phyloP scores from a whole-genome alignment of 2,888 invertebrate species.

The Halictus ligatus region DNA sequence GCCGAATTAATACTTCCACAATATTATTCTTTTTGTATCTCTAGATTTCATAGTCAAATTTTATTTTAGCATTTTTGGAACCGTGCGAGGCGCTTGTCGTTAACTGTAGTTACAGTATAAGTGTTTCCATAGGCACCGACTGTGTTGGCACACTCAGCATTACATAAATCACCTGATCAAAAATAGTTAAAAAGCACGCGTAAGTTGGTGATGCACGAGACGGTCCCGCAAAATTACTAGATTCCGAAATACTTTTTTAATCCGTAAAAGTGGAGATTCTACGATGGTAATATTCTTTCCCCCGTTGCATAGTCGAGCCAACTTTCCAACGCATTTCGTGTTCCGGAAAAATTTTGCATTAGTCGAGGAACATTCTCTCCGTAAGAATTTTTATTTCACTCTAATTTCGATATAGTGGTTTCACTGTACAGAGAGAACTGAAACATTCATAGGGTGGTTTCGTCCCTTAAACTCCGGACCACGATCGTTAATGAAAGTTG shows the following conservation, averaged over 20 bases:
- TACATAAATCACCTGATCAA: no score
- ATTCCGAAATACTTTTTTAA: neutral
- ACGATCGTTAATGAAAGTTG: no score
- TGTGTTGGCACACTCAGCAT: no score
- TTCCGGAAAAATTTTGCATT: neutral
- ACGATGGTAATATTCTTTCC: neutral
- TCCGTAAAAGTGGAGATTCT: neutral
- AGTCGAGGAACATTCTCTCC: neutral
- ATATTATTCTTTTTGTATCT: neutral
- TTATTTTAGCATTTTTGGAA: no score
- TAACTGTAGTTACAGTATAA: no score
- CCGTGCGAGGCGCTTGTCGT: no score
- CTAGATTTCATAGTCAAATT: no score
- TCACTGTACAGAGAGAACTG: neutral
- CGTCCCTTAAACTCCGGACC: neutral
- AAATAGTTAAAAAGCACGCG: no score
- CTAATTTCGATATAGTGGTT: neutral
- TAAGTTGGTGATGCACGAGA: neutral
- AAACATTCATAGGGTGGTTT: neutral
- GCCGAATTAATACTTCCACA: no score
- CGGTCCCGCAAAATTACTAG: neutral
- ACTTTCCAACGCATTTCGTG: neutral
- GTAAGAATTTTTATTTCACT: neutral
- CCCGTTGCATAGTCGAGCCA: neutral
- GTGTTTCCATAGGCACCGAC: no score